These are phyloP conservation scores for Morelia viridis DNA, from an alignment of 2,797 vertebrate genomes.

Conservation along the genomic window DNA sequence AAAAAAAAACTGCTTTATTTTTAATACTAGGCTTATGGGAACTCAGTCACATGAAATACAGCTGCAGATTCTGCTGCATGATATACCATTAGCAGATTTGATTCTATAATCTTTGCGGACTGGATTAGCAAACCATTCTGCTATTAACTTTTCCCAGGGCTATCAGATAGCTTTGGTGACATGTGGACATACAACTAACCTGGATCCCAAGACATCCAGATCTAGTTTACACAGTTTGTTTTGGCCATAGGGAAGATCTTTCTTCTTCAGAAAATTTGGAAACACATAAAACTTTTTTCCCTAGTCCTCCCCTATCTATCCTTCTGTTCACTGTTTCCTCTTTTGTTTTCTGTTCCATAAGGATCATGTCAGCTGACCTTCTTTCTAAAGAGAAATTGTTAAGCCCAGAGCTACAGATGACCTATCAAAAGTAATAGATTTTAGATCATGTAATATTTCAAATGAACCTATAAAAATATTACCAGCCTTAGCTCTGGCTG, in stretches of 20 bases:
- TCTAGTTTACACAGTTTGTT: not conserved
- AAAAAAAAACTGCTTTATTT: constrained; percentile 11
- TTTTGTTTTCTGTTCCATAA: not conserved
- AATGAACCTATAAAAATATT: not conserved
- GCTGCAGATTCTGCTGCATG: not conserved
- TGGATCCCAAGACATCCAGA: not conserved
- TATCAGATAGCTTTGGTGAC: not conserved
- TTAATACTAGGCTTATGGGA: constrained; percentile 6
- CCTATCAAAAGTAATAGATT: not conserved
- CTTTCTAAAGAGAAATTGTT: not conserved
- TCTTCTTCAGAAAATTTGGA: not conserved
- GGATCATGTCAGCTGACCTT: not conserved
- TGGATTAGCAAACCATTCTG: not conserved
- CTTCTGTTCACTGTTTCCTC: not conserved
- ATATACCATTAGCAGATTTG: constrained; percentile 17
- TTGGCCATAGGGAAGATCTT: not conserved
- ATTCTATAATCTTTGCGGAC: constrained; percentile 10
- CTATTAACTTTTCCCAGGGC: not conserved
- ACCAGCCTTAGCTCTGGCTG: not conserved
- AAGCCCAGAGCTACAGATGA: not conserved
- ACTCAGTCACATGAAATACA: not conserved
- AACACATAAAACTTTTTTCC: not conserved
- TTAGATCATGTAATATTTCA: not conserved
- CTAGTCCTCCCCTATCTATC: not conserved
- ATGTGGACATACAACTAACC: not conserved